A percentile compares a stretch with the other conserved stretches of the same genome.
These are phyloP conservation scores for Entelurus aequoreus DNA, from an alignment of 2,113 vertebrate species.

Conservation along the genomic window DNA sequence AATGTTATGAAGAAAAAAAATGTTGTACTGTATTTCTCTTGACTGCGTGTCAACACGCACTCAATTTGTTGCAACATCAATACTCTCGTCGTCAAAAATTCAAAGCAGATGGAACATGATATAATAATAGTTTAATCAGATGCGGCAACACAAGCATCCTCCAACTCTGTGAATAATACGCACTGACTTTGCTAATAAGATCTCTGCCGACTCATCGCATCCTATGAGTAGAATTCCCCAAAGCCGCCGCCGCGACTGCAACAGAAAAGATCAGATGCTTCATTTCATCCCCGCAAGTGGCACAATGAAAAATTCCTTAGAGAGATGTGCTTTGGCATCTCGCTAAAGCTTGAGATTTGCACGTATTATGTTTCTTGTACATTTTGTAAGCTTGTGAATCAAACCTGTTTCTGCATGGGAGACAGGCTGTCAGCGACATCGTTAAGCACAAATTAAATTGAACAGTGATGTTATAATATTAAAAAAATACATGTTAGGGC, in stretches of 20 bases:
- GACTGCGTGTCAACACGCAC: background rate
- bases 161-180: constrained; percentile 39
- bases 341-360: constrained; percentile 8
- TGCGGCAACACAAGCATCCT: constrained; percentile 24
- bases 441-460: background rate
- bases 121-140: constrained; percentile 42
- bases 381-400: constrained; percentile 10
- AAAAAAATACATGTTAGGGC: too few species aligned
- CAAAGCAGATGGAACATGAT: constrained; percentile 21
- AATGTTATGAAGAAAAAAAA: too few species aligned
- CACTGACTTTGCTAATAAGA: constrained; percentile 44
- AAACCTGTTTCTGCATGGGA: background rate
- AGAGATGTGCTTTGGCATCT: constrained; percentile 36
- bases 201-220: constrained; percentile 49
- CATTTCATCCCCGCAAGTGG: constrained; percentile 38
- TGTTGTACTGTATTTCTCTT: background rate
- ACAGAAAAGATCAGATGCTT: constrained; percentile 48
- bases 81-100: constrained; percentile 15
- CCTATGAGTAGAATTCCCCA: constrained; percentile 31
- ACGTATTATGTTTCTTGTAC: constrained; percentile 5
- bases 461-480: too few species aligned
- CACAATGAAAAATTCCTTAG: constrained; percentile 33
- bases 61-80: background rate
- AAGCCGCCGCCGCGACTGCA: constrained; percentile 31
- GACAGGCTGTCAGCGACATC: constrained; percentile 7